Base-by-base conservation (phyloP, 92 coral and sea anemone genomes). In the Anthopleura xanthogrammica region DNA sequence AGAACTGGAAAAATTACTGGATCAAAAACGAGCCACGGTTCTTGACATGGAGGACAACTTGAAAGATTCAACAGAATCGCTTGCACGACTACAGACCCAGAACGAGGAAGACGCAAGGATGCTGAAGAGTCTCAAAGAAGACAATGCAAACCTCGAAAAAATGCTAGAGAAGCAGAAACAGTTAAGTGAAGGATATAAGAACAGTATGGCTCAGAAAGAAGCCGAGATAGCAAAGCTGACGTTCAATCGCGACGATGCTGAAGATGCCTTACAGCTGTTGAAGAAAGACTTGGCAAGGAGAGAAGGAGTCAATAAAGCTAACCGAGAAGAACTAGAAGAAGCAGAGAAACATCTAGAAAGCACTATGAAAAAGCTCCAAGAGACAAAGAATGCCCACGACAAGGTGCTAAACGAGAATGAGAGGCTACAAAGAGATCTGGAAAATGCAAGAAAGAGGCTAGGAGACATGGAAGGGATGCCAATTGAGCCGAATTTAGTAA, bases 221-320 rank as follows among this genome's bases (percentile, higher is more conserved):
- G 91, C 93, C 72, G 86, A 82, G 83, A 90, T 92, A 29, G 64
- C 89, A 80, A 89, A 87, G 42, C 81, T 92, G 29, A 84, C 89
- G 4, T 85, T 86, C 76, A 87, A 89, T 70, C 86, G 89, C 2
- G 98, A 94, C 29, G 88, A 81, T 14, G 92, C 93, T 10, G 95
- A 94, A 17, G 88, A 90, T 39, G 88, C 92, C 13, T 36, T 94
- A 75, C 93, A 85, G 89, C 83, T 90, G 52, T 60, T 87, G 64
- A 94, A 94, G 58, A 91, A 90, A 48, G 98, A 94, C 36, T 87
- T 94, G 54, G 92, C 94, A 55, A 64, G 87, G 50, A 91, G 88
- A 76, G 98, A 94, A 20, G 88, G 87, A 1, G 82, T 81, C 64
- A 81, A 81, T 72, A 91, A 91, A 77, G 89, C 88, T 60, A 89